A percentile compares a stretch with the other conserved stretches of the same genome.
These are phyloP conservation scores for Caenorhabditis virilis DNA, from an alignment of 2,888 invertebrate species.

Conservation along the genomic window DNA sequence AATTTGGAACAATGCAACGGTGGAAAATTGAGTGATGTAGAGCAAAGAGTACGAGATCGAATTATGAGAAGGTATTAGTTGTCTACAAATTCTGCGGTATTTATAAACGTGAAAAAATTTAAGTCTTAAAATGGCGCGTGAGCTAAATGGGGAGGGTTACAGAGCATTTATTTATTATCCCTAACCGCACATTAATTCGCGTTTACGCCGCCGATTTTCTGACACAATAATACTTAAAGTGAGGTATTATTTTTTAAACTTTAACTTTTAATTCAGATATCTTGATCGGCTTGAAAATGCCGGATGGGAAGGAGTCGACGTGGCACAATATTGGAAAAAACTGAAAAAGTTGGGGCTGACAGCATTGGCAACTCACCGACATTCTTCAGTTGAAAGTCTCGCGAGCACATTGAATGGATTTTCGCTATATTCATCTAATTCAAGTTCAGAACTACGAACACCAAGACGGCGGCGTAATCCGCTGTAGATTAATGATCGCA, in stretches of 20 bases:
- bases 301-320: constrained; percentile 78
- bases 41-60: constrained; percentile 56
- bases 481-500: constrained; percentile 4
- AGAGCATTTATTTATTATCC: no score
- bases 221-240: no score
- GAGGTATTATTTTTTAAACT: neutral
- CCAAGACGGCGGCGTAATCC: constrained; percentile 23
- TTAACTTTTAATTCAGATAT: constrained; percentile 41
- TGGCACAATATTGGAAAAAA: constrained; percentile 71
- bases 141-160: no score
- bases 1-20: constrained; percentile 34
- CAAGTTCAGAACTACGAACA: constrained; percentile 43
- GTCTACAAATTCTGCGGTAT: no score
- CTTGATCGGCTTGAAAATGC: constrained; percentile 73
- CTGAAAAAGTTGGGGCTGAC: constrained; percentile 70
- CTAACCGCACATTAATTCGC: no score
- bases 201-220: no score
- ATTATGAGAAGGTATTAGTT: constrained; percentile 63
- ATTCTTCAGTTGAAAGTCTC: constrained; percentile 57
- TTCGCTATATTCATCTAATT: constrained; percentile 49
- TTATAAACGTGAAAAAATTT: no score
- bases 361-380: constrained; percentile 48
- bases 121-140: no score
- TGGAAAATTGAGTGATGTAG: constrained; percentile 42
- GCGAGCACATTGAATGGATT: constrained; percentile 59